These are phyloP conservation scores for Carduelis carduelis DNA, from an alignment of 2,797 vertebrate species.

Conservation along the genomic window DNA sequence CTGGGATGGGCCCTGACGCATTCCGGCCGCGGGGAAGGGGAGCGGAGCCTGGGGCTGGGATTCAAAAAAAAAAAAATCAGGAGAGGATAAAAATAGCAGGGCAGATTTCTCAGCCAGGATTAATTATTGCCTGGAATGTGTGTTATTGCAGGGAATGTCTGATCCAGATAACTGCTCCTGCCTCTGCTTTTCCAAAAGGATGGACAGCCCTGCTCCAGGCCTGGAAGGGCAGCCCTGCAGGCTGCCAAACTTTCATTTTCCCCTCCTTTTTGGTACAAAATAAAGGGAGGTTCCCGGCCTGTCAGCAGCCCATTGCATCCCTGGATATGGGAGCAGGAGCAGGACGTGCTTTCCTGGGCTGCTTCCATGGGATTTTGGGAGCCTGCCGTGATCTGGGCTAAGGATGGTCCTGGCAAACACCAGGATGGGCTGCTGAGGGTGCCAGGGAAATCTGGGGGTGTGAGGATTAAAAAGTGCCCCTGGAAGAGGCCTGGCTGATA, in stretches of 20 bases:
- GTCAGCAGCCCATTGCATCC: fast-evolving
- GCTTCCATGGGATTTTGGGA: fast-evolving
- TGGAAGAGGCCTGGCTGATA: not conserved
- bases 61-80: no score
- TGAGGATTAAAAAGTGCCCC: not conserved
- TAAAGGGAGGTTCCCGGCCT: not conserved
- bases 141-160: fast-evolving
- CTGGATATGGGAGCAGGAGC: fast-evolving
- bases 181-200: not conserved
- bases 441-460: not conserved
- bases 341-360: fast-evolving
- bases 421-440: not conserved
- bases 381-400: fast-evolving
- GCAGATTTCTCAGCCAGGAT: not conserved
- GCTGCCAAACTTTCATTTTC: fast-evolving
- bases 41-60: fast-evolving
- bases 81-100: not conserved
- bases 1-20: not conserved
- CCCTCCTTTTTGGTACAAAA: fast-evolving
- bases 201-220: not conserved
- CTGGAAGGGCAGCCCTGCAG: not conserved
- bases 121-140: not conserved
- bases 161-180: not conserved
- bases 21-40: not conserved
- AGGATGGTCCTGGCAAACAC: not conserved